phyloP scores from a whole-genome alignment of 2,888 invertebrate genomes.

The Plebejus argus region DNA sequence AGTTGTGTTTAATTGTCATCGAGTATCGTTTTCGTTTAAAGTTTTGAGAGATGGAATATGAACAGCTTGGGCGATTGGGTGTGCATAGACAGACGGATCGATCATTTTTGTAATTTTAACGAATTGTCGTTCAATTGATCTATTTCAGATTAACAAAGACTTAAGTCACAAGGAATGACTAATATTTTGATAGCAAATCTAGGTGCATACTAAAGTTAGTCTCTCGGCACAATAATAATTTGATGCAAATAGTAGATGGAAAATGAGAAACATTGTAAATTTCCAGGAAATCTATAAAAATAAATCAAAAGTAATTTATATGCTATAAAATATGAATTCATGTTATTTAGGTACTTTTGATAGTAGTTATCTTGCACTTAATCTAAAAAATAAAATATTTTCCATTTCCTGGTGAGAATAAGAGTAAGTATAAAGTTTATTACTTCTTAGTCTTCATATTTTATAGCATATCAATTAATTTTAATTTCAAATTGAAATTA shows the following conservation, averaged over 20 bases:
- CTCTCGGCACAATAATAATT: too few species aligned
- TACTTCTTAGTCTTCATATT: neutral
- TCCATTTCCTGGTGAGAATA: neutral
- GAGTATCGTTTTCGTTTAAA: neutral
- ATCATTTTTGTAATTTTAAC: too few species aligned
- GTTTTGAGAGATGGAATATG: neutral
- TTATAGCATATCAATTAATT: too few species aligned
- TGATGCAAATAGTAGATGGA: too few species aligned
- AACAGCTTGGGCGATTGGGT: too few species aligned
- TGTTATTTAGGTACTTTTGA: neutral
- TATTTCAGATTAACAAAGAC: too few species aligned
- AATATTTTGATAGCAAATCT: too few species aligned
- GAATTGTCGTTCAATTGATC: too few species aligned
- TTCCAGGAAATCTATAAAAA: neutral
- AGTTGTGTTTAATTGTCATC: conserved; percentile 15
- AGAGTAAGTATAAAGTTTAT: neutral
- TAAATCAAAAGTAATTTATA: neutral
- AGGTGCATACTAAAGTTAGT: too few species aligned
- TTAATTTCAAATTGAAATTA: too few species aligned
- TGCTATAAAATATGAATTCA: neutral
- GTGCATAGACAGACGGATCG: too few species aligned
- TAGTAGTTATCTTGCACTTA: neutral
- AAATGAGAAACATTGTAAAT: neutral
- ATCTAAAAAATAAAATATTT: conserved; percentile 1
- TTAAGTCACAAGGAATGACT: too few species aligned